These are phyloP conservation scores for Phaethon lepturus DNA, from an alignment of 2,113 vertebrate species.

Conservation along the genomic window DNA sequence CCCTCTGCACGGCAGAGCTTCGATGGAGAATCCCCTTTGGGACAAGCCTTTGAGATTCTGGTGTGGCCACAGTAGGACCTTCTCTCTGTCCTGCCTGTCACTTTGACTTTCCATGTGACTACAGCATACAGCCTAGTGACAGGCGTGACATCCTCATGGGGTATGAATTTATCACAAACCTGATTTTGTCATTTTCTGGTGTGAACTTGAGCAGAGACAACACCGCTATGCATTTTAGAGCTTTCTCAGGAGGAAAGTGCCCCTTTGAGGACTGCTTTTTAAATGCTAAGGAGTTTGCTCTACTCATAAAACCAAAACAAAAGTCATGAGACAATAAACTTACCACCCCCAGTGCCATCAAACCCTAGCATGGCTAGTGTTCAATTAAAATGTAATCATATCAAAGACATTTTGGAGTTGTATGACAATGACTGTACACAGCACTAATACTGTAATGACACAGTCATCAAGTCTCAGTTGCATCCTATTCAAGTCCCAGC, in stretches of 20 bases:
- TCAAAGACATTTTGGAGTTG: background rate
- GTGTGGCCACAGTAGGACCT: background rate
- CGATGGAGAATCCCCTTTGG: background rate
- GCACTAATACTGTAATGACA: constrained; percentile 30
- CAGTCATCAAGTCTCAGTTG: constrained; percentile 48
- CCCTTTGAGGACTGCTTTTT: background rate
- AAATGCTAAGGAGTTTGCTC: background rate
- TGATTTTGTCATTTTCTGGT: background rate
- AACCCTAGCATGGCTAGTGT: background rate
- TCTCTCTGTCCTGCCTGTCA: background rate
- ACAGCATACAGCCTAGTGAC: background rate
- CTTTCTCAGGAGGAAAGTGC: background rate
- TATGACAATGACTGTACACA: constrained; percentile 15
- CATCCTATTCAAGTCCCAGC: constrained; percentile 19
- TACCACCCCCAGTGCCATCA: background rate
- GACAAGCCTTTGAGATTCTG: background rate
- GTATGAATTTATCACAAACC: background rate
- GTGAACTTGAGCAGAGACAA: background rate
- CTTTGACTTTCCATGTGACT: background rate
- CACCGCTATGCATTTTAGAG: rapidly evolving
- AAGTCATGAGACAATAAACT: background rate
- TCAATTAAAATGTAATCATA: constrained; percentile 35
- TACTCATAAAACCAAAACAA: background rate
- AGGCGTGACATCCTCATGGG: rapidly evolving
- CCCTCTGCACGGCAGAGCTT: background rate